These are phyloP conservation scores for Ashinkailepas kermadecensis DNA, from an alignment of 2,888 invertebrate genomes.

Conservation along the genomic window DNA sequence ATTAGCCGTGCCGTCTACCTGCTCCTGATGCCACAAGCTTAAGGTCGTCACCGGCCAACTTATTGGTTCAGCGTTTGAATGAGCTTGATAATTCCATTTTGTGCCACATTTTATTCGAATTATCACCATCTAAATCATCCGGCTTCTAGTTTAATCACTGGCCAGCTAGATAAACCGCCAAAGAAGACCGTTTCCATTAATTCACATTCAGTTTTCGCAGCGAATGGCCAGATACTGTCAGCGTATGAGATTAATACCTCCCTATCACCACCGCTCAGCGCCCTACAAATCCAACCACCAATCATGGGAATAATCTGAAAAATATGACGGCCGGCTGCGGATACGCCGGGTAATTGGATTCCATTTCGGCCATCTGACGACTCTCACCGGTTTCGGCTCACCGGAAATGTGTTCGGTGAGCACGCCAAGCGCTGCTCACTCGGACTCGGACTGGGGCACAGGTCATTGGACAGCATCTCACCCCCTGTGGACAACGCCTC, in stretches of 20 bases:
- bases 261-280: not conserved
- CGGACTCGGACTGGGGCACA: no score
- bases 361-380: not conserved
- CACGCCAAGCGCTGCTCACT: no score
- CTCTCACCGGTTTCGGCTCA: not conserved
- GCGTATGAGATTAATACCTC: not conserved
- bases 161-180: not conserved
- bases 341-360: conserved; percentile 1
- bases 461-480: no score
- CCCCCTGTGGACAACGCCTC: no score
- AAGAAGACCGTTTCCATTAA: conserved; percentile 20
- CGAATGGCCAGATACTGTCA: conserved; percentile 9
- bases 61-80: no score
- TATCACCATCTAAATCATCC: not conserved
- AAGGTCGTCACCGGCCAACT: no score
- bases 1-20: no score
- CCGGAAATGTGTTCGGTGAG: no score
- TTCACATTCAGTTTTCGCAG: conserved; percentile 17
- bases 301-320: conserved; percentile 11
- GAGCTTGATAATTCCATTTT: no score
- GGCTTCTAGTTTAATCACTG: conserved; percentile 3
- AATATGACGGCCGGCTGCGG: not conserved
- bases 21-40: no score
- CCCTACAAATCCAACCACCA: conserved; percentile 17
- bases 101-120: no score